Evolutionary conservation across 1,140 invertebrate genomes (phyloP).

Genomic region (Cherax destructor): DNA sequence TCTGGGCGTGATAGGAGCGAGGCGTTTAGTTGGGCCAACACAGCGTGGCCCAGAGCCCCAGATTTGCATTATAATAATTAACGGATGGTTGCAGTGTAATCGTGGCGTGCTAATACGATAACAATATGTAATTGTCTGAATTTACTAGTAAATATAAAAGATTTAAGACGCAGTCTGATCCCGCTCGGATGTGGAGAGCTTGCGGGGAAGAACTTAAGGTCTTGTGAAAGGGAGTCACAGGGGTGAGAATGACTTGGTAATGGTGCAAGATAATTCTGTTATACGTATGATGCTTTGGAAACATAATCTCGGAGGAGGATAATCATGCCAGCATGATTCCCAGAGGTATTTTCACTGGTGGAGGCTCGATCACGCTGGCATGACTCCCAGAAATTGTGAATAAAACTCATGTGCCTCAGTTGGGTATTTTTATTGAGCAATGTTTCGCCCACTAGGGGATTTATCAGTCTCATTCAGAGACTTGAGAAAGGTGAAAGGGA

Average conservation of each 20-base stretch:
- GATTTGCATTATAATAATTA: constrained; percentile 54
- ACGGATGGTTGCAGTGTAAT: constrained; percentile 13
- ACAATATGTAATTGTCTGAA: constrained; percentile 44
- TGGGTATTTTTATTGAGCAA: too few species aligned
- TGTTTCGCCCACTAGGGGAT: too few species aligned
- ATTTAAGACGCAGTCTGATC: neutral
- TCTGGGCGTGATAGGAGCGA: neutral
- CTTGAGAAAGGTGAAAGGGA: too few species aligned
- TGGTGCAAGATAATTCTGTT: neutral
- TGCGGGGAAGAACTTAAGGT: neutral
- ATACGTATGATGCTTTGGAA: neutral
- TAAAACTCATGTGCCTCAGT: too few species aligned
- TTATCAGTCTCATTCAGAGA: too few species aligned
- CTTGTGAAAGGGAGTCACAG: neutral
- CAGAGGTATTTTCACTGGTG: too few species aligned
- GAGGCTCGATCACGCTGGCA: too few species aligned
- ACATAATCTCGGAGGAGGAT: neutral
- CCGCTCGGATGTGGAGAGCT: neutral
- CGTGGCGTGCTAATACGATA: constrained; percentile 38
- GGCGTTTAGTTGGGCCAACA: neutral
- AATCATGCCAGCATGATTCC: too few species aligned
- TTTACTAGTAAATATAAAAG: constrained; percentile 25
- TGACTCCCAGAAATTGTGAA: too few species aligned
- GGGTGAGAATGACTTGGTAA: neutral
- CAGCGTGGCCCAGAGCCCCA: neutral